Evolutionary conservation across 2,113 vertebrate species (phyloP), one percentile per base, ranked within the genome.

Genomic region (Papio anubis): DNA sequence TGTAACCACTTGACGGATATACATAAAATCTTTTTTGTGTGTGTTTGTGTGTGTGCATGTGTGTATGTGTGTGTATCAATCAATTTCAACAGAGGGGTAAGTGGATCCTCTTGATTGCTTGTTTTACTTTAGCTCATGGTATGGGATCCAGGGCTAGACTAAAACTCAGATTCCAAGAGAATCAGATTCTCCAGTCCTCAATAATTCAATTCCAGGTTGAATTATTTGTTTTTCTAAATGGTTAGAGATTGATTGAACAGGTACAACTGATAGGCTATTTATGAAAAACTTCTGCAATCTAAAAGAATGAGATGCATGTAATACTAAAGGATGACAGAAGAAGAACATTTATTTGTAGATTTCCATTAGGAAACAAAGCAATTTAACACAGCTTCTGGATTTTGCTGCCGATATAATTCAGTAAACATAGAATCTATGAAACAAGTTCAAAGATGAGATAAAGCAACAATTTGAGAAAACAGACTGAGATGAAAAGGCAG

Each of bases 351-450:
- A 52, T 78, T 81, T 61, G n/a, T 70, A 52, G 40, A 43, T 91
- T 91, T 95, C 32, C 20, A 57, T 79, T 89, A 89, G 38, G 45
- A 90, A 97, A 89, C 11, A 88, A 92, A 81, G 64, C 57, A 80
- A 57, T 86, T 97, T 93, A 89, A 93, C 38, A 57, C 5, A 80
- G 43, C 38, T 73, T 91, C 25, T 55, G 45, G 20, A 32, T 86
- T 93, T 88, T 92, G 12, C 6, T 76, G 20, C 73, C 61, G 84
- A 13, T 88, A 72, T 76, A 95, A 88, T 78, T 78, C 27, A 93
- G 20, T 89, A 80, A 96, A 50, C 11, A 92, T 12, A 92, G n/a
- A 59, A 83, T 76, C 73, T 80, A 84, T 76, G 81, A 96, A 96
- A 66, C 12, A 92, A 79, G 20, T 83, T 61, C 38, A 45, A 82